Conservation (phyloP, 1,140 invertebrate genomes). For the Drosophila carrolli region DNA sequence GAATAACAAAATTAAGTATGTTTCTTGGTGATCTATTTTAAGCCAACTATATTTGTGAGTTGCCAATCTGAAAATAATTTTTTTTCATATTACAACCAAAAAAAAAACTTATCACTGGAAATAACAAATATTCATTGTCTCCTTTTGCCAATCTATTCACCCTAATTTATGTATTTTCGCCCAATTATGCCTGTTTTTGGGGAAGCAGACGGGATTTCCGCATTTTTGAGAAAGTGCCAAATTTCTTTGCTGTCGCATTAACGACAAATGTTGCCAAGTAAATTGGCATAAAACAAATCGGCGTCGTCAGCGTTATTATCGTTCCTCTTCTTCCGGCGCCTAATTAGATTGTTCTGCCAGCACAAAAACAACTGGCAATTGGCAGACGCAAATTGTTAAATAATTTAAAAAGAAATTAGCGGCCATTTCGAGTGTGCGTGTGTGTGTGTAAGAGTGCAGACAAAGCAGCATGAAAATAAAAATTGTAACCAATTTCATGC, state of each 20-base stretch:
- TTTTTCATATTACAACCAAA: neutral
- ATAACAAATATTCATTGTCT: conserved; percentile 20
- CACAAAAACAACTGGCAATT: conserved; percentile 31
- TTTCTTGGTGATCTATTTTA: too few species aligned
- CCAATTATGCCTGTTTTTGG: conserved; percentile 58
- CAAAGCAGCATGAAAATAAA: conserved; percentile 68
- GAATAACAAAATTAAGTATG: too few species aligned
- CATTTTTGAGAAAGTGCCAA: conserved; percentile 50
- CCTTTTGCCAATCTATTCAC: conserved; percentile 31
- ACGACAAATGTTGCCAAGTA: conserved; percentile 77
- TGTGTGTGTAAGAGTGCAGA: conserved; percentile 26
- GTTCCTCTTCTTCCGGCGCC: conserved; percentile 25
- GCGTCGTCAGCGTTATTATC: conserved; percentile 57
- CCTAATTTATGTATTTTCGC: conserved; percentile 72
- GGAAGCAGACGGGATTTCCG: conserved; percentile 18
- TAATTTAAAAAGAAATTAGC: conserved; percentile 82
- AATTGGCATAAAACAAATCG: conserved; percentile 79
- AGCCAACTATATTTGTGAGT: neutral
- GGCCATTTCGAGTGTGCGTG: conserved; percentile 53
- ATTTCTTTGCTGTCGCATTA: conserved; percentile 74
- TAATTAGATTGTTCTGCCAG: conserved; percentile 72
- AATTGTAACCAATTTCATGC: conserved; percentile 72
- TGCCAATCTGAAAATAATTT: neutral
- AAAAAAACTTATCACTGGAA: neutral
- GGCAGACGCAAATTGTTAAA: conserved; percentile 72